phyloP scores from a whole-genome alignment of 2,113 vertebrate species.

The Herpetotheres cachinnans region DNA sequence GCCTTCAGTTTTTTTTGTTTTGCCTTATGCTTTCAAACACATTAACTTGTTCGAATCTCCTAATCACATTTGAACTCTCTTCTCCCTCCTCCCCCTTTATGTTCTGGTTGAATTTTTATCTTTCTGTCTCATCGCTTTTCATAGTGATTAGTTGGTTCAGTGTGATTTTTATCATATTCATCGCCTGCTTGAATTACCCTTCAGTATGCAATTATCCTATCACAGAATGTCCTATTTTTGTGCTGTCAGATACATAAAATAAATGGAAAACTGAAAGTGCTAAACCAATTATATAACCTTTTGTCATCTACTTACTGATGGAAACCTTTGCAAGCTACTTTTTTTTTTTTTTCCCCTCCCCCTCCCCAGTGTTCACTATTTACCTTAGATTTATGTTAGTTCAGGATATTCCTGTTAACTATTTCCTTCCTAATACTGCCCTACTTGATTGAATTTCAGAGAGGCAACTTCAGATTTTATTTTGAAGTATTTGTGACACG shows the following conservation, averaged over 20 bases:
- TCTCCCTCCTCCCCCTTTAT: background rate
- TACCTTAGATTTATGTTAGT: slow-evolving; percentile 50
- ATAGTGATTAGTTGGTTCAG: slow-evolving; percentile 70
- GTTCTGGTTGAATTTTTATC: slow-evolving; percentile 65
- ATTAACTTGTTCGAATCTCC: background rate
- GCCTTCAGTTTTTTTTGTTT: background rate
- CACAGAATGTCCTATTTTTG: slow-evolving; percentile 72
- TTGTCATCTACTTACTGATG: slow-evolving; percentile 64
- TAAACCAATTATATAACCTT: slow-evolving; percentile 71
- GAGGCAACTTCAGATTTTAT: background rate
- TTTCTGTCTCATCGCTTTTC: slow-evolving; percentile 61
- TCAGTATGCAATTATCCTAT: slow-evolving; percentile 76
- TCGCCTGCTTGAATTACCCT: slow-evolving; percentile 72
- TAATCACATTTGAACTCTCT: slow-evolving; percentile 56
- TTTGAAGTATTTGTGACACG: background rate
- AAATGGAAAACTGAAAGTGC: slow-evolving; percentile 72
- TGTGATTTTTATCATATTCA: slow-evolving; percentile 72
- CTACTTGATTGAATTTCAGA: background rate
- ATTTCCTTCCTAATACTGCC: slow-evolving; percentile 17
- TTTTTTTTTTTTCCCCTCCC: background rate
- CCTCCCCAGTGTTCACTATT: background rate
- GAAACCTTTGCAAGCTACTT: slow-evolving; percentile 32
- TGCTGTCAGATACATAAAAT: slow-evolving; percentile 71
- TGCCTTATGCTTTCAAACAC: background rate
- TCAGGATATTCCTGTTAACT: slow-evolving; percentile 36